A percentile compares a stretch with the other conserved stretches of the same genome.
Conservation (phyloP, 2,113 vertebrate genomes). For the Poeciliopsis turrubarensis region DNA sequence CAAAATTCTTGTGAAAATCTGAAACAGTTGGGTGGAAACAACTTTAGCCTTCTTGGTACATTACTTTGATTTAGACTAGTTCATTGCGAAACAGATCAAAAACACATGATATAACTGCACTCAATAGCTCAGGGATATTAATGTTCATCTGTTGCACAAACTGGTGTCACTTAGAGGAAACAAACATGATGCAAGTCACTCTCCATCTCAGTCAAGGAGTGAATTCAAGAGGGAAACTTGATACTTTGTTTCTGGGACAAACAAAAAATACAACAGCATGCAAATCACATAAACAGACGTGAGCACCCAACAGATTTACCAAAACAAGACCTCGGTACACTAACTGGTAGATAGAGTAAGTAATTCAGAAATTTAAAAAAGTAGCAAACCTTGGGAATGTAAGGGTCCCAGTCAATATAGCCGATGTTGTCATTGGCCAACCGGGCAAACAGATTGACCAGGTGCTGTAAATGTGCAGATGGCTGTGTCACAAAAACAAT, state of each 20-base stretch:
- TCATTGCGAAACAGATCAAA: background rate
- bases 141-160: slow-evolving; percentile 8
- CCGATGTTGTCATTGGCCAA: slow-evolving; percentile 97
- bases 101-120: background rate
- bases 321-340: slow-evolving; percentile 20
- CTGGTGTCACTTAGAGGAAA: slow-evolving; percentile 5
- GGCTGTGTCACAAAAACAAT: slow-evolving; percentile 26
- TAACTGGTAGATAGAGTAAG: background rate
- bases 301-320: slow-evolving; percentile 14
- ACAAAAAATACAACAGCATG: slow-evolving; percentile 39
- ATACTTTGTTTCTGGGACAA: slow-evolving; percentile 57
- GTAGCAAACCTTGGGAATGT: slow-evolving; percentile 92
- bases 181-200: slow-evolving; percentile 37
- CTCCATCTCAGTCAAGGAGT: slow-evolving; percentile 4
- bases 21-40: slow-evolving; percentile 32
- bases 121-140: background rate
- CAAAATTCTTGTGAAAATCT: slow-evolving; percentile 97
- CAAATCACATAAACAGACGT: slow-evolving; percentile 19
- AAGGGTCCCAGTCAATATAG: slow-evolving; percentile 97
- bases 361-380: background rate
- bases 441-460: slow-evolving; percentile 96
- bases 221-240: slow-evolving; percentile 54
- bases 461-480: slow-evolving; percentile 80
- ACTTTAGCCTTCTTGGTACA: background rate
- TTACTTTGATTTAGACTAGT: background rate